Evolutionary conservation across 2,113 vertebrate genomes (phyloP).

Genomic region (Puffinus mauretanicus): DNA sequence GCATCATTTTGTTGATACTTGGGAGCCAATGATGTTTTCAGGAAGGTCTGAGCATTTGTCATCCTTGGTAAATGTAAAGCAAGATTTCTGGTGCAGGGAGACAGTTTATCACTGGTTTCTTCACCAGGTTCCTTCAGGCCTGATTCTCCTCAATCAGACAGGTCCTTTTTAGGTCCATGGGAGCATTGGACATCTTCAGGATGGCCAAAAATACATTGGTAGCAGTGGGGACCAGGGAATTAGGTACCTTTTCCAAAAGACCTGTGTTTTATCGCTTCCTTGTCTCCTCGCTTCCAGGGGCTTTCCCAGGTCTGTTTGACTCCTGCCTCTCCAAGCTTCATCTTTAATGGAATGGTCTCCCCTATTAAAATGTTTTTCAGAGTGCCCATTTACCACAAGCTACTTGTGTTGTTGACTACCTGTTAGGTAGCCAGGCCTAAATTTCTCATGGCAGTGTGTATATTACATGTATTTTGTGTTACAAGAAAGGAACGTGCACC

Average conservation of each 20-base stretch:
- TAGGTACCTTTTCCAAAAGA: not conserved
- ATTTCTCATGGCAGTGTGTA: not conserved
- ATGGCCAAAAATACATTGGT: not conserved
- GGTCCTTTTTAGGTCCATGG: not conserved
- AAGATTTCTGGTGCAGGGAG: not conserved
- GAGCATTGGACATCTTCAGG: not conserved
- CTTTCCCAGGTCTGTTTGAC: not conserved
- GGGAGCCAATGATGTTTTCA: not conserved
- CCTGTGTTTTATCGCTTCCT: not conserved
- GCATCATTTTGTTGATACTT: not conserved
- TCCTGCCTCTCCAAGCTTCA: not conserved
- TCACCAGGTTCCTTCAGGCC: not conserved
- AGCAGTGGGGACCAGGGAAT: not conserved
- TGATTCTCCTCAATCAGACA: not conserved
- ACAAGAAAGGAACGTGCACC: rapidly evolving
- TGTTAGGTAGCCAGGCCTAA: not conserved
- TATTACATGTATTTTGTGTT: not conserved
- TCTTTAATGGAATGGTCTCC: not conserved
- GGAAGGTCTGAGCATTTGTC: not conserved
- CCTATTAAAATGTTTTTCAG: not conserved
- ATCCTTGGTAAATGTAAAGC: not conserved
- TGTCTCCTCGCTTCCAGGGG: not conserved
- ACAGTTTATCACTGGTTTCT: not conserved
- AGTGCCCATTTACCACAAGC: not conserved
- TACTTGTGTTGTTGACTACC: not conserved